phyloP scores from a whole-genome alignment of 2,888 invertebrate species.

The Epinotia nisella region DNA sequence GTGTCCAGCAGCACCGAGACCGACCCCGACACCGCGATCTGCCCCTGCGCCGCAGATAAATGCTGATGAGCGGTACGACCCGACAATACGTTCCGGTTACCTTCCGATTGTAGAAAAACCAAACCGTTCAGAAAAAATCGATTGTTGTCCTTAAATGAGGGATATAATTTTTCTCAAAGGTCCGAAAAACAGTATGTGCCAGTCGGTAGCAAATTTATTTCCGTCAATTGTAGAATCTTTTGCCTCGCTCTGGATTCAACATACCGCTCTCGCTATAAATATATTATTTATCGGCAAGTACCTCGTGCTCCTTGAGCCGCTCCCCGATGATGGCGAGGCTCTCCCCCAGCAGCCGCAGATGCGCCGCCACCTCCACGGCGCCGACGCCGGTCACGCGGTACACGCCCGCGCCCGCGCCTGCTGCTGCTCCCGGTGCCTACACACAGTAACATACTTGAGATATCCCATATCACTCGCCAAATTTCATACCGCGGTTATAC shows the following conservation, averaged over 20 bases:
- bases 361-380: slow-evolving; percentile 96
- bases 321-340: slow-evolving; percentile 97
- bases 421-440: not conserved
- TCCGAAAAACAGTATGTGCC: too few species aligned
- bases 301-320: slow-evolving; percentile 96
- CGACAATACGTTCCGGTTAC: not conserved
- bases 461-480: too few species aligned
- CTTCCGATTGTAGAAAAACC: not conserved
- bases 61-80: not conserved
- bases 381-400: slow-evolving; percentile 90
- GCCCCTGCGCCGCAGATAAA: slow-evolving; percentile 85
- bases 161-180: too few species aligned
- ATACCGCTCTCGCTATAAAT: too few species aligned
- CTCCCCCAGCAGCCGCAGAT: slow-evolving; percentile 95
- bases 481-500: too few species aligned
- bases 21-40: slow-evolving; percentile 97
- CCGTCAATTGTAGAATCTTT: too few species aligned
- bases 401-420: slow-evolving; percentile 55
- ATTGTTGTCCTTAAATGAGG: too few species aligned
- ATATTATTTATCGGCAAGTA: too few species aligned
- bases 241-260: too few species aligned
- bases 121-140: too few species aligned
- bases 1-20: slow-evolving; percentile 97
- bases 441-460: too few species aligned
- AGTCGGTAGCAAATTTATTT: too few species aligned